Base-by-base conservation (phyloP, 2,888 invertebrate genomes). In the Cerceris rybyensis region DNA sequence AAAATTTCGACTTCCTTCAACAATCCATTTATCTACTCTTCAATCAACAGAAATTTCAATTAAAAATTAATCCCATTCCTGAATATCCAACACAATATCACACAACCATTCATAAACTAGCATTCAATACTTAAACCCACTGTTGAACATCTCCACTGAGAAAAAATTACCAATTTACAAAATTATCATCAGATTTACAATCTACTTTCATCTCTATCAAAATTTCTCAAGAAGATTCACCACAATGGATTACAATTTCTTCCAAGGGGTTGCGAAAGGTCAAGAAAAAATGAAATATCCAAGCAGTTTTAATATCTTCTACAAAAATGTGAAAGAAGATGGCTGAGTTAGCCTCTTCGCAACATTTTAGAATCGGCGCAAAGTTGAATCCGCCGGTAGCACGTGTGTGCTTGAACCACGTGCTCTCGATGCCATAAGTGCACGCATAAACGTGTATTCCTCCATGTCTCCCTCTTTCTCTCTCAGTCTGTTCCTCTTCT, bases 371-470 rank as follows among this genome's bases (percentile, higher is more conserved):
- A 78, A 70, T 65, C 60, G 67, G 71, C 67, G 70, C 42, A 50
- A 75, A 71, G 63, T 80, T 46, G 66, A 76, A 64, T 57, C 54
- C 14, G 14, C 39, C 13, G 42, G 16, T 65, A 79, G 57, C 77
- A 81, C 83, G 81, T 78, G 83, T 55, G 58, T 16, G 63, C 8
- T 16, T 46, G 14, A 46, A 81, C 76, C 83, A 83, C 81, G 77
- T 84, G 84, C 69, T 78, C 14, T n/a, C 16, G 14, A 16, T 50
- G 58, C 67, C 41, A 17, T 66, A 65, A 57, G 42, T 14, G 70
- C 69, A 16, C 65, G n/a, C 1, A 49, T 11, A 52, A 46, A 63
- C 72, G 43, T 54, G 28, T 58, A 28, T 1, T 1, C 42, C n/a
- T 42, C 8, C 46, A 46, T 46, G 46, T 46, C 9, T 11, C 8